phyloP scores from a whole-genome alignment of 2,888 invertebrate species.

The Cheilosia pagana region DNA sequence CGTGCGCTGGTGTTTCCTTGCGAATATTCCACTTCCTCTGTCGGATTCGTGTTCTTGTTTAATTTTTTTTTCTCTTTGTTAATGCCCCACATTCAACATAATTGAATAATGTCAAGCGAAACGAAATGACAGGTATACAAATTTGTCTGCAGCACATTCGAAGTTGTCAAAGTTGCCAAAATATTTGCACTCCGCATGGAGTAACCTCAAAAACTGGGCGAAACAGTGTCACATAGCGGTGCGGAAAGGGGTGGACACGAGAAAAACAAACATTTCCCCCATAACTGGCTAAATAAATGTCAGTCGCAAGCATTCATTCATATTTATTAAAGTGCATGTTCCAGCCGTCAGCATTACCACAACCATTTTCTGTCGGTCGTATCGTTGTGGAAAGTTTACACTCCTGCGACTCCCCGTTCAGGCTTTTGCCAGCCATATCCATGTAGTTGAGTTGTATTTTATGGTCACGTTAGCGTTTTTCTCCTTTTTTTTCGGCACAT shows the following conservation, averaged over 20 bases:
- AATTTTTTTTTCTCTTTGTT: slow-evolving; percentile 17
- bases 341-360: slow-evolving; percentile 68
- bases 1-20: slow-evolving; percentile 23
- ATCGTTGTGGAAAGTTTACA: slow-evolving; percentile 42
- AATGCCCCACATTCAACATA: slow-evolving; percentile 32
- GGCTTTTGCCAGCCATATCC: slow-evolving; percentile 10
- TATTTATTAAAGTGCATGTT: slow-evolving; percentile 73
- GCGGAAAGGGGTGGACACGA: not conserved
- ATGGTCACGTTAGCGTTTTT: slow-evolving; percentile 35
- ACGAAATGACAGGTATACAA: slow-evolving; percentile 37
- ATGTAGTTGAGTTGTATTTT: slow-evolving; percentile 57
- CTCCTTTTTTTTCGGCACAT: slow-evolving; percentile 3
- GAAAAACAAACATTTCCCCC: slow-evolving; percentile 57
- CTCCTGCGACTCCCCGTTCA: not conserved
- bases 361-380: slow-evolving; percentile 62
- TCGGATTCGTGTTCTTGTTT: slow-evolving; percentile 13
- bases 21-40: slow-evolving; percentile 1
- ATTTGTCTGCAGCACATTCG: slow-evolving; percentile 22
- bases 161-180: slow-evolving; percentile 60
- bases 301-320: slow-evolving; percentile 68
- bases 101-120: slow-evolving; percentile 54
- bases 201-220: slow-evolving; percentile 19
- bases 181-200: slow-evolving; percentile 54
- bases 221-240: slow-evolving; percentile 38
- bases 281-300: slow-evolving; percentile 74